A percentile compares a stretch with the other conserved stretches of the same genome.
These are phyloP conservation scores for Eumerus sabulonum DNA, from an alignment of 2,888 invertebrate genomes.

Conservation along the genomic window DNA sequence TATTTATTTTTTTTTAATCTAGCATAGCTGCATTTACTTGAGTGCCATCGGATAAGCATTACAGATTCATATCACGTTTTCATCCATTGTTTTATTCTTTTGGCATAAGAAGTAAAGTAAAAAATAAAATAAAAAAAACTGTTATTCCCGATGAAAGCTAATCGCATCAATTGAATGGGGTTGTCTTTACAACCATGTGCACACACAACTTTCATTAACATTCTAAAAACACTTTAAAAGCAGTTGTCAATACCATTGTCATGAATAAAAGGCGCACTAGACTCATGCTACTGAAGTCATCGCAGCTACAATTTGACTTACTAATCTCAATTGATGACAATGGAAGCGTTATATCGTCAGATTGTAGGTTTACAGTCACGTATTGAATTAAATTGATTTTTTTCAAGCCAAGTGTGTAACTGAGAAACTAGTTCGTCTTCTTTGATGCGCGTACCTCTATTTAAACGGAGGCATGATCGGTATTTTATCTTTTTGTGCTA, in stretches of 20 bases:
- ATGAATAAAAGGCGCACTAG: neutral
- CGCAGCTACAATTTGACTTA: conserved; percentile 47
- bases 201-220: conserved; percentile 60
- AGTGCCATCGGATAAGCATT: neutral
- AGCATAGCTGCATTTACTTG: too few species aligned
- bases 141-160: conserved; percentile 51
- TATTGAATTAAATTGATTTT: conserved; percentile 62
- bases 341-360: conserved; percentile 40
- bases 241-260: conserved; percentile 56
- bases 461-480: neutral
- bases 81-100: too few species aligned
- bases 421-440: conserved; percentile 54
- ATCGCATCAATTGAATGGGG: conserved; percentile 61
- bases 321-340: conserved; percentile 61
- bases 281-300: conserved; percentile 9
- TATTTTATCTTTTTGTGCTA: conserved; percentile 21
- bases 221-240: conserved; percentile 53
- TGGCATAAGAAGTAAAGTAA: too few species aligned
- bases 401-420: conserved; percentile 47
- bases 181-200: conserved; percentile 38
- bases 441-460: neutral
- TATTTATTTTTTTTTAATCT: neutral
- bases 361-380: conserved; percentile 59
- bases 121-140: too few species aligned
- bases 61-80: neutral